These are phyloP conservation scores for Chrysolina oricalcia DNA, from an alignment of 2,888 invertebrate genomes.

Conservation along the genomic window DNA sequence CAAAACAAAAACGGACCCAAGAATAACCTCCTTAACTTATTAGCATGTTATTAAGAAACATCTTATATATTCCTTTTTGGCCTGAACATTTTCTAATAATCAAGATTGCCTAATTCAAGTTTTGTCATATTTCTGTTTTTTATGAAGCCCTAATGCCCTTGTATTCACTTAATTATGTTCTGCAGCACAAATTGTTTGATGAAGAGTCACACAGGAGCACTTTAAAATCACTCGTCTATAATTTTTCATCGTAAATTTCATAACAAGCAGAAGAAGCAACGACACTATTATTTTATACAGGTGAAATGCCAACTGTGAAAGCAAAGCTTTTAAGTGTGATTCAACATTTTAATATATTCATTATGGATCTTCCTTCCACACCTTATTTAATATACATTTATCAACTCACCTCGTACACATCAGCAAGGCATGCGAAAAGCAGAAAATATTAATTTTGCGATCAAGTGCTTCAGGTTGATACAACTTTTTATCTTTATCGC, in stretches of 20 bases:
- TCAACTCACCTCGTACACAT: slow-evolving; percentile 56
- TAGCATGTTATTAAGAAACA: too few relatives aligned
- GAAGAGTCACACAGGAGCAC: too few relatives aligned
- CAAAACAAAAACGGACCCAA: too few relatives aligned
- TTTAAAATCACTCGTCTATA: too few relatives aligned
- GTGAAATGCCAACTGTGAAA: neutral
- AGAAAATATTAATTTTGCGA: slow-evolving; percentile 44
- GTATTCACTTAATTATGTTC: too few relatives aligned
- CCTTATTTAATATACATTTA: neutral
- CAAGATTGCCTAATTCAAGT: too few relatives aligned
- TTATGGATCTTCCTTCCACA: neutral
- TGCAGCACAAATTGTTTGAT: too few relatives aligned
- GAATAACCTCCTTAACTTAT: too few relatives aligned
- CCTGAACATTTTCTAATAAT: too few relatives aligned
- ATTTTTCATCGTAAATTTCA: neutral
- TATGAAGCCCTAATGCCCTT: too few relatives aligned
- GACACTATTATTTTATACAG: neutral
- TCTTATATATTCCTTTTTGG: too few relatives aligned
- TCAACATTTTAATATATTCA: neutral
- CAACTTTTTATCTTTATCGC: slow-evolving; percentile 41
- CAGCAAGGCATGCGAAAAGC: slow-evolving; percentile 60
- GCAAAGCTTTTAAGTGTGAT: neutral
- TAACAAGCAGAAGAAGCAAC: neutral
- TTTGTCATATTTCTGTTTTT: too few relatives aligned
- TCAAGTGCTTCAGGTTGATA: slow-evolving; percentile 45